Percentiles rank a stretch among this genome's conserved stretches.
phyloP scores from a whole-genome alignment of 2,888 invertebrate genomes.

The Eutolmus rufibarbis region DNA sequence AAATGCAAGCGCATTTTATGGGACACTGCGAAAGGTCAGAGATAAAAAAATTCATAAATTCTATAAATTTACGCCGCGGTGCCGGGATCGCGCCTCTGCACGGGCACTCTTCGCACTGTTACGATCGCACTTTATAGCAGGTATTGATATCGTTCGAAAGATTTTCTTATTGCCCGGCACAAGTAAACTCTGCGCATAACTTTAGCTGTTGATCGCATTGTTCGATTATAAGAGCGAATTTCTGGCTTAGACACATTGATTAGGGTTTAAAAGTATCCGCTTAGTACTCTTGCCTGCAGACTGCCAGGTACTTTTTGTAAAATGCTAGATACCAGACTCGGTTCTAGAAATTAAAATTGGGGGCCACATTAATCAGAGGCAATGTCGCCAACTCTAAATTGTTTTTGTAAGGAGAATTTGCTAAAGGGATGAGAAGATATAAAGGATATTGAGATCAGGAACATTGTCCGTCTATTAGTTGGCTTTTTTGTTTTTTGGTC shows the following conservation, averaged over 20 bases:
- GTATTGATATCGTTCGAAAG: not conserved
- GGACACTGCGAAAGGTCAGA: constrained; percentile 44
- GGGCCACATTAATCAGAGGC: too few species aligned
- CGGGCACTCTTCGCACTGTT: not conserved
- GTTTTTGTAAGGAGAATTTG: too few species aligned
- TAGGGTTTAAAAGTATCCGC: not conserved
- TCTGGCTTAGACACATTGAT: not conserved
- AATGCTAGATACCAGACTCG: not conserved
- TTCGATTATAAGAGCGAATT: constrained; percentile 1
- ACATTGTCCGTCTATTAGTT: too few species aligned
- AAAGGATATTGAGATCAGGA: too few species aligned
- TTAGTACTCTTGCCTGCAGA: not conserved
- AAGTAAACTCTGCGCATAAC: not conserved
- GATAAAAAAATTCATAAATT: constrained; percentile 47
- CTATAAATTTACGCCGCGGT: constrained; percentile 38
- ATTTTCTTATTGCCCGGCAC: not conserved
- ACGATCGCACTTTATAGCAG: not conserved
- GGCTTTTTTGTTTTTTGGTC: too few species aligned
- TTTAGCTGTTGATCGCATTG: not conserved
- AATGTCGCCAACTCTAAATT: too few species aligned
- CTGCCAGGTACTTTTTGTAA: not conserved
- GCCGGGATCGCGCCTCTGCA: not conserved
- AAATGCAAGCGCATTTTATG: constrained; percentile 44
- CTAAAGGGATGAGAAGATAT: too few species aligned
- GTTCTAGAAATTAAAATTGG: too few species aligned